Percentiles rank a stretch among this genome's conserved stretches.
phyloP scores from a whole-genome alignment of 2,888 invertebrate genomes.

The Crocallis elinguaria region DNA sequence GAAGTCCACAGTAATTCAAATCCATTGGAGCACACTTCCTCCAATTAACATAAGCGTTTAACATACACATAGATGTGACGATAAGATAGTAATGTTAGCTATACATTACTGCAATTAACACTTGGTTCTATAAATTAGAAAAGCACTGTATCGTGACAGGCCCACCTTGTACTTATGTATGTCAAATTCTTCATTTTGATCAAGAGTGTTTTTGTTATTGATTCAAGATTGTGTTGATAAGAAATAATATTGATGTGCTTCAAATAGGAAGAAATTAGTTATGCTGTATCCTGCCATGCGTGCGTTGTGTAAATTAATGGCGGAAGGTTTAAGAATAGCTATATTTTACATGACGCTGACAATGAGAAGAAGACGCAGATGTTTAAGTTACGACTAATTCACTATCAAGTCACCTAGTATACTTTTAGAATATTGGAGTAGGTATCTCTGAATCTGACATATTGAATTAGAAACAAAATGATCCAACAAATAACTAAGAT shows the following conservation, averaged over 20 bases:
- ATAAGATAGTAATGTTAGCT: conserved; percentile 67
- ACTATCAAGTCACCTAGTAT: too few relatives aligned
- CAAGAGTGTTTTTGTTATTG: conserved; percentile 30
- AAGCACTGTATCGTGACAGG: conserved; percentile 57
- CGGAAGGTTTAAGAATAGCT: too few relatives aligned
- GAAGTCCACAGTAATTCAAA: conserved; percentile 25
- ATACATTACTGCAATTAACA: conserved; percentile 79
- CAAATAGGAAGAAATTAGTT: conserved; percentile 3
- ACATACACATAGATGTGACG: conserved; percentile 69
- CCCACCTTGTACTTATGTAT: conserved; percentile 62
- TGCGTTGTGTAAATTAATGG: neutral
- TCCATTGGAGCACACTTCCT: conserved; percentile 74
- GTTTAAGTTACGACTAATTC: too few relatives aligned
- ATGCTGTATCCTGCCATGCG: neutral
- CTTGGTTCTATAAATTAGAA: conserved; percentile 70
- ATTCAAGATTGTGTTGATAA: conserved; percentile 35
- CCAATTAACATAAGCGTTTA: conserved; percentile 74
- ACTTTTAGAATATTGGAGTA: too few relatives aligned
- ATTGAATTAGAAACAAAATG: too few relatives aligned
- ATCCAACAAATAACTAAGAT: too few relatives aligned
- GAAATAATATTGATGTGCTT: conserved; percentile 15
- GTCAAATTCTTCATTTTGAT: conserved; percentile 34
- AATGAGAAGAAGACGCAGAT: too few relatives aligned
- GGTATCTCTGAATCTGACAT: too few relatives aligned
- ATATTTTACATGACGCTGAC: too few relatives aligned